Conservation (phyloP, 2,797 vertebrate genomes). For the Lepidocolaptes lacrymiger region DNA sequence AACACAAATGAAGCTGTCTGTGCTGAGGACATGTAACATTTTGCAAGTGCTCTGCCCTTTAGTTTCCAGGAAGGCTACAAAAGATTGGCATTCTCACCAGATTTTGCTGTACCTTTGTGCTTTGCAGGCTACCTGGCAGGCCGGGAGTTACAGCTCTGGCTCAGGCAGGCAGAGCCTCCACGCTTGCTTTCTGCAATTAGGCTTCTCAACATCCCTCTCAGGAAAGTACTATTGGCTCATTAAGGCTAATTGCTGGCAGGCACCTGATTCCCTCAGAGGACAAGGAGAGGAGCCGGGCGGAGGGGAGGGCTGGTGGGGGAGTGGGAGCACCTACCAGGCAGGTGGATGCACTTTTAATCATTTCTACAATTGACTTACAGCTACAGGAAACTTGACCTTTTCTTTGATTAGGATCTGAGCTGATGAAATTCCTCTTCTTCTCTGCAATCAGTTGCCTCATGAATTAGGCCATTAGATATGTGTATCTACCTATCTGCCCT, state of each 20-base stretch:
- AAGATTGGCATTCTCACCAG: neutral
- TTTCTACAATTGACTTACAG: conserved; percentile 33
- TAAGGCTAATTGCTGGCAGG: conserved; percentile 68
- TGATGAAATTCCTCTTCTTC: conserved; percentile 38
- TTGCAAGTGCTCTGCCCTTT: neutral
- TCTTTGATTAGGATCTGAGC: conserved; percentile 57
- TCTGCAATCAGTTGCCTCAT: conserved; percentile 12
- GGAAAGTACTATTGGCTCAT: conserved; percentile 61
- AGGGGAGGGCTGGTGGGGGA: neutral
- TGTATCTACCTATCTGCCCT: conserved; percentile 17
- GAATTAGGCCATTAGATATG: conserved; percentile 12
- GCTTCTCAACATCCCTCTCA: conserved; percentile 40
- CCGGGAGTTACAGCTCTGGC: conserved; percentile 16
- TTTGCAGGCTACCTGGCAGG: neutral
- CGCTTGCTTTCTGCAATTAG: conserved; percentile 65
- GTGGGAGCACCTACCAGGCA: neutral
- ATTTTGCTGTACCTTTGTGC: neutral
- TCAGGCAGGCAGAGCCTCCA: neutral
- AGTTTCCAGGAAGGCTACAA: neutral
- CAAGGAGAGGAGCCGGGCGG: neutral
- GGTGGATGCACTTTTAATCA: conserved; percentile 59
- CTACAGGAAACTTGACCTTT: conserved; percentile 62
- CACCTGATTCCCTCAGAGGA: conserved; percentile 20
- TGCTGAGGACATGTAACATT: neutral
- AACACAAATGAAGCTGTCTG: neutral